These are phyloP conservation scores for Xiphydria camelus DNA, from an alignment of 2,888 invertebrate species.

Conservation along the genomic window DNA sequence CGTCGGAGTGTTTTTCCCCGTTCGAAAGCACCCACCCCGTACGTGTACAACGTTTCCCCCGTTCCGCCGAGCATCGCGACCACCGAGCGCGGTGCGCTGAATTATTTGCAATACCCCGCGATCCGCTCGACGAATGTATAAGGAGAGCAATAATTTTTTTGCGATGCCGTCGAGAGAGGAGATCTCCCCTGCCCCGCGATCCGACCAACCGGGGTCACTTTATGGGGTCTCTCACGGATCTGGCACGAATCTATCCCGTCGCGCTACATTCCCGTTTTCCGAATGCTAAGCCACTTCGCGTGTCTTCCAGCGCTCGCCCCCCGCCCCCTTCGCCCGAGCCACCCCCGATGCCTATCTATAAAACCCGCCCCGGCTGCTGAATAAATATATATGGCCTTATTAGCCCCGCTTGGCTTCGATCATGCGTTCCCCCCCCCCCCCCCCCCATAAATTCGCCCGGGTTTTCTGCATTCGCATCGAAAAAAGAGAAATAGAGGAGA, in stretches of 20 bases:
- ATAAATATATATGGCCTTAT: conserved; percentile 53
- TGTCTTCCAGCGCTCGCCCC: background rate
- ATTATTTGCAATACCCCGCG: conserved; percentile 45
- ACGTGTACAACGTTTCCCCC: too few species aligned
- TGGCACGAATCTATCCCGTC: conserved; percentile 38
- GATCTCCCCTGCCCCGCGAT: conserved; percentile 13
- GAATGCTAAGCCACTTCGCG: conserved; percentile 37
- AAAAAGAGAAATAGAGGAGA: background rate
- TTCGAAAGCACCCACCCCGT: too few species aligned
- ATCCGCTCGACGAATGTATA: conserved; percentile 49
- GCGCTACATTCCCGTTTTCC: conserved; percentile 38
- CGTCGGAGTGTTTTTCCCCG: too few species aligned
- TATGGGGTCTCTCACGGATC: conserved; percentile 52
- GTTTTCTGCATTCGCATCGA: background rate
- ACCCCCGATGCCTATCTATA: conserved; percentile 30
- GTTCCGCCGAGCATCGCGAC: too few species aligned
- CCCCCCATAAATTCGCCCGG: conserved; percentile 5
- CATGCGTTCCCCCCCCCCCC: conserved; percentile 26
- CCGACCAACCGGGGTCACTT: conserved; percentile 47
- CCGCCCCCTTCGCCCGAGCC: background rate
- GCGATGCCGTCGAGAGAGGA: conserved; percentile 27
- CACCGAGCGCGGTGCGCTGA: conserved; percentile 33
- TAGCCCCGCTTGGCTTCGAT: conserved; percentile 42
- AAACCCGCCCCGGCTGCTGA: conserved; percentile 36
- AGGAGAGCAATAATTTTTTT: conserved; percentile 54